Base-by-base conservation (phyloP, 2,113 vertebrate species). In the Cyanoramphus novaezelandiae region DNA sequence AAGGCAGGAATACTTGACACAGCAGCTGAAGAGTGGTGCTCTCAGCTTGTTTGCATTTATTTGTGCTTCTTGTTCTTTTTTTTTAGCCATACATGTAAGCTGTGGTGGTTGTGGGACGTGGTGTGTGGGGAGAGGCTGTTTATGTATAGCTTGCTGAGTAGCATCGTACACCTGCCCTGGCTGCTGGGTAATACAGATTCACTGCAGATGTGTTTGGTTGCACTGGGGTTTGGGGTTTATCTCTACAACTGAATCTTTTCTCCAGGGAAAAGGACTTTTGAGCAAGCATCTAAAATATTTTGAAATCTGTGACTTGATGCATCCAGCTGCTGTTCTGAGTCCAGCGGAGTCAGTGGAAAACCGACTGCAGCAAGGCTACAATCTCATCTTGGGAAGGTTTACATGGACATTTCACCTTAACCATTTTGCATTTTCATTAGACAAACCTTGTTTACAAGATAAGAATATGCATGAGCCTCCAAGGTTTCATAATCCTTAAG, bases 111-210 rank as follows among this genome's bases (percentile, higher is more conserved):
- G 12, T 52, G 25, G 78, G 80, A 72, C 0, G 0, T n/a, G 31
- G 62, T 3, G 3, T 8, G 17, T 16, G 50, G 70, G 82, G 43
- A 75, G 44, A 90, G 31, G 57, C 24, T 79, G 62, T 24, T 53
- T 28, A 17, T 0, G 1, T 35, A 21, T 0, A 0, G 13, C 20
- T 65, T 2, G 0, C 44, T 64, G 31, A 1, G 1, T 25, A 49
- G 62, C 35, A 37, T n/a, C 35, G 13, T 2, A 15, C 69, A 55
- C 65, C 67, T 15, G 1, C 52, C n/a, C 77, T 0, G 1, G 31
- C 77, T 82, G 57, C 43, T 69, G 57, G 14, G 14, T 55, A n/a
- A 60, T 11, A 23, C 19, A 77, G 44, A 65, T 76, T 50, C 79
- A 59, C 65, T 95, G 70, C 74, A 85, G 69, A 44, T 85, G 35